Conservation (phyloP, 2,888 invertebrate genomes). For the Synergus umbraculus region DNA sequence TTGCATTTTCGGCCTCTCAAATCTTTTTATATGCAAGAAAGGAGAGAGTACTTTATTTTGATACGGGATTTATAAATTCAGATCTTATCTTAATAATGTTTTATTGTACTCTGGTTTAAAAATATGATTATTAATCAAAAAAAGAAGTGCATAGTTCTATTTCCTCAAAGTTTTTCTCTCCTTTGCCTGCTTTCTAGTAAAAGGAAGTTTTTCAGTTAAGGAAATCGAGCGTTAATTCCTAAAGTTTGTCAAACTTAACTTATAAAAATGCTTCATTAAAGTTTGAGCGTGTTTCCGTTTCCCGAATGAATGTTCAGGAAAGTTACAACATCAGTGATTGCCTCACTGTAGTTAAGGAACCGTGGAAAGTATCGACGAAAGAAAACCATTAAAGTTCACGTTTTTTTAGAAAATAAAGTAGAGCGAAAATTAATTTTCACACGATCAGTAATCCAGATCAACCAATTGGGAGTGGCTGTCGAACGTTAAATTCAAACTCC, state of each 20-base stretch:
- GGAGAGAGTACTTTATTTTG: too few species aligned
- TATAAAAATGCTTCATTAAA: slow-evolving; percentile 22
- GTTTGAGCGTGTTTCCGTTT: slow-evolving; percentile 7
- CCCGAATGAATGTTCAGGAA: slow-evolving; percentile 4
- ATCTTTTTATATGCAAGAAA: not conserved
- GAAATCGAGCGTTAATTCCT: not conserved
- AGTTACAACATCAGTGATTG: slow-evolving; percentile 23
- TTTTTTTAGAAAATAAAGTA: not conserved
- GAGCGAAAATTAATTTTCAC: slow-evolving; percentile 1
- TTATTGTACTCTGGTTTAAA: not conserved
- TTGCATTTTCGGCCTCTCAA: not conserved
- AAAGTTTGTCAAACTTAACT: slow-evolving; percentile 30
- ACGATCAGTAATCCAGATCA: slow-evolving; percentile 7
- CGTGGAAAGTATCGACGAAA: slow-evolving; percentile 1
- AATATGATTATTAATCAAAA: not conserved
- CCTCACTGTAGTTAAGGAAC: not conserved
- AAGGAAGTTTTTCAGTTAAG: not conserved
- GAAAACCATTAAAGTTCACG: not conserved
- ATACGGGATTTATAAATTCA: too few species aligned
- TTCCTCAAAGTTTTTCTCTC: not conserved
- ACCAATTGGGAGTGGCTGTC: slow-evolving; percentile 7
- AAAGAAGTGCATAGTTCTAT: not conserved
- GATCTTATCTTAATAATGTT: too few species aligned
- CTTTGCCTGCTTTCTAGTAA: not conserved
- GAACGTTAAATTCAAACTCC: slow-evolving; percentile 26